A percentile compares a stretch with the other conserved stretches of the same genome.
These are phyloP conservation scores for Eleginops maclovinus DNA, from an alignment of 2,113 vertebrate species.

Conservation along the genomic window DNA sequence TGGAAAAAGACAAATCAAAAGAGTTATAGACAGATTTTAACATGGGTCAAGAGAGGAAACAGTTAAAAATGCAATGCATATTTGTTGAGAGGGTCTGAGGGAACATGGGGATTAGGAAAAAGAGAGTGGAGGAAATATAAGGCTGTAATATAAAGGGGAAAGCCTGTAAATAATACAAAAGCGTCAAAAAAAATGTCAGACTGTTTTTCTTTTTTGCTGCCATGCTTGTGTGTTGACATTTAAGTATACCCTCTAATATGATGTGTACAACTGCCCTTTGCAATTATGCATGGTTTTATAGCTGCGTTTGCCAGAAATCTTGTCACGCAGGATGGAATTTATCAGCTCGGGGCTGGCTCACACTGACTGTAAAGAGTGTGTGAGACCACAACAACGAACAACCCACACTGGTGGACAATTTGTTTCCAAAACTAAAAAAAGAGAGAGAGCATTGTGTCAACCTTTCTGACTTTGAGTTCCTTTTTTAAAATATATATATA, in stretches of 20 bases:
- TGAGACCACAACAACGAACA: neutral
- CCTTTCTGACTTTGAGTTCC: neutral
- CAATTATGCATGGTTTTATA: neutral
- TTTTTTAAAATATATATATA: constrained; percentile 10
- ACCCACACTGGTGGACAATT: neutral
- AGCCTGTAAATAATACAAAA: too few relatives aligned
- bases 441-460: neutral
- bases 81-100: too few relatives aligned
- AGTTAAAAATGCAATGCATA: too few relatives aligned
- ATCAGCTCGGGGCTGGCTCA: neutral
- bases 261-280: neutral
- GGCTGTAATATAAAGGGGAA: too few relatives aligned
- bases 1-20: too few relatives aligned
- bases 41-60: too few relatives aligned
- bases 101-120: too few relatives aligned
- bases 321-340: neutral
- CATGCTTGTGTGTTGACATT: neutral
- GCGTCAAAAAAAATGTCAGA: too few relatives aligned
- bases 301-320: neutral
- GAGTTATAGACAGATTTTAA: too few relatives aligned
- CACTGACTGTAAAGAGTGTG: too few relatives aligned
- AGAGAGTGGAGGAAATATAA: too few relatives aligned
- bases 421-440: neutral
- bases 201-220: neutral
- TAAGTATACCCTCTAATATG: neutral